phyloP scores from a whole-genome alignment of 2,888 invertebrate genomes.

The Amorpha juglandis region DNA sequence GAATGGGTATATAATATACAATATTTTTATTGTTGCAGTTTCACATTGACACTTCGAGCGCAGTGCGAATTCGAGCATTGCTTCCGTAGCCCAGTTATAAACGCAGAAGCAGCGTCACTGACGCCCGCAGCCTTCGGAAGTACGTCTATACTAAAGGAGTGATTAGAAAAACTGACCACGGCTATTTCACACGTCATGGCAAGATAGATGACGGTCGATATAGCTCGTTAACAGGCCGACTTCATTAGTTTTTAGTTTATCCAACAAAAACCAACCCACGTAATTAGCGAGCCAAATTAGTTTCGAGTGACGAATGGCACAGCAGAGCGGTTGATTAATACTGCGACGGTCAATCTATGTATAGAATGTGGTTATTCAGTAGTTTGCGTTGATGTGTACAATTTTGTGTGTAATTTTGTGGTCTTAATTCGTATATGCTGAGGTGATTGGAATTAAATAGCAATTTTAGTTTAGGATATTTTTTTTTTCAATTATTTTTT shows the following conservation, averaged over 20 bases:
- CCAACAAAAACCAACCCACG: constrained; percentile 23
- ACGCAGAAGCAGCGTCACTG: too few species aligned
- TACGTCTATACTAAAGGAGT: too few species aligned
- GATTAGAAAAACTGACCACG: too few species aligned
- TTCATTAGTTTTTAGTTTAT: constrained; percentile 22
- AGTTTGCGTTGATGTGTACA: neutral
- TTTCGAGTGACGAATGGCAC: constrained; percentile 28
- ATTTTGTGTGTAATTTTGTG: neutral
- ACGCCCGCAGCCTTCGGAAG: too few species aligned
- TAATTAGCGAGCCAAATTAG: constrained; percentile 30
- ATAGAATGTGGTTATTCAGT: neutral
- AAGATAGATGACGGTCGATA: constrained; percentile 18
- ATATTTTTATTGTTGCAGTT: too few species aligned
- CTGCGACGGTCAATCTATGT: constrained; percentile 11
- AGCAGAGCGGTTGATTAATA: constrained; percentile 18
- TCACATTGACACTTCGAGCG: too few species aligned
- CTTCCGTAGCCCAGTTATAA: too few species aligned
- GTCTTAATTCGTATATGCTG: neutral
- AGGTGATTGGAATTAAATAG: neutral
- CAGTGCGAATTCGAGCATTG: too few species aligned
- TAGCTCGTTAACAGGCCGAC: constrained; percentile 14
- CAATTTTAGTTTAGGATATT: neutral
- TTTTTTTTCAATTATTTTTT: too few species aligned
- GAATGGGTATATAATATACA: too few species aligned
- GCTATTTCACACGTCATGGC: neutral